Conservation (phyloP, 1,140 invertebrate genomes). For the Aphelenchoides fujianensis region DNA sequence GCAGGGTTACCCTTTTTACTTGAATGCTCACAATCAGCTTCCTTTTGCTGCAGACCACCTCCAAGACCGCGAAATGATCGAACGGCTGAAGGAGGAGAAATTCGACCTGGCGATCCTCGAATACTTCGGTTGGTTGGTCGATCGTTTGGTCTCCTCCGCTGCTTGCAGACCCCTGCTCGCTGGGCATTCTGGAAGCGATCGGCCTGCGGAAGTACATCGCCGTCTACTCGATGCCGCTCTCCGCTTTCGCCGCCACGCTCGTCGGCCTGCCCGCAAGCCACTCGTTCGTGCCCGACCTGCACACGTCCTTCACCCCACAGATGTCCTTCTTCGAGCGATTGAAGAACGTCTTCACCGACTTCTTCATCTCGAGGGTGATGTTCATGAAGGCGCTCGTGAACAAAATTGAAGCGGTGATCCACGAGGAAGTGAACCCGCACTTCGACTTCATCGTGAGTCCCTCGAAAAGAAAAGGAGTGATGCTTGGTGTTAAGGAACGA, state of each 20-base stretch:
- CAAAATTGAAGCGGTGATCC: not conserved
- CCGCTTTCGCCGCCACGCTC: not conserved
- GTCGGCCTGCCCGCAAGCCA: not conserved
- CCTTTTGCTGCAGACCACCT: not conserved
- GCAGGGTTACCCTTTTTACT: no score
- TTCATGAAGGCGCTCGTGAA: not conserved
- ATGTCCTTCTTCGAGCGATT: not conserved
- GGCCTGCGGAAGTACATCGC: not conserved
- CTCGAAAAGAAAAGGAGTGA: not conserved
- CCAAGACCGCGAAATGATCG: not conserved
- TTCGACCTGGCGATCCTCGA: not conserved
- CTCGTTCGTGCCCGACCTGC: not conserved
- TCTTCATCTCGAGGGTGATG: not conserved
- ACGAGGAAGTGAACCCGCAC: not conserved
- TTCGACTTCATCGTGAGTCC: not conserved
- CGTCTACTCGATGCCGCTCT: constrained; percentile 2
- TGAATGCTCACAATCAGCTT: no score
- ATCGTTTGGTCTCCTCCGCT: no score
- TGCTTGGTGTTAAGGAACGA: not conserved
- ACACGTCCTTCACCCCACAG: not conserved
- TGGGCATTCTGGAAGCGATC: not conserved
- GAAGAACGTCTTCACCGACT: not conserved
- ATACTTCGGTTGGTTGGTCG: constrained; percentile 6
- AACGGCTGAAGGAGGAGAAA: not conserved
- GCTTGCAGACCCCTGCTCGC: not conserved